Evolutionary conservation across 2,797 vertebrate species (phyloP).

Genomic region (Liparis tanakae): DNA sequence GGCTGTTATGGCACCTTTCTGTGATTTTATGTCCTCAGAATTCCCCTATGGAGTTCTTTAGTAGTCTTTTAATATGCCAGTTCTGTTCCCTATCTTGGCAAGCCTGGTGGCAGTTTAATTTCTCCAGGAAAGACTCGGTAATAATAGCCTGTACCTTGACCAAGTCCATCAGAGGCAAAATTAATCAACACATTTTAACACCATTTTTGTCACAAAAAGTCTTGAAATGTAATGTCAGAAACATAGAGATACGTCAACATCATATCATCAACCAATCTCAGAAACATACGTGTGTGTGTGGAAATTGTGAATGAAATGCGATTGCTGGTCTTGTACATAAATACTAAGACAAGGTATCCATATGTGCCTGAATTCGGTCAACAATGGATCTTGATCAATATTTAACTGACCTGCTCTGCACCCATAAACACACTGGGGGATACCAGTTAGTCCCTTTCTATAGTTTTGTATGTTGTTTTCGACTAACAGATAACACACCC

Average conservation of each 20-base stretch:
- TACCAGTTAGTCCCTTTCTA: no score
- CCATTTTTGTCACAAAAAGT: conserved; percentile 10
- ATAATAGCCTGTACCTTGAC: conserved; percentile 29
- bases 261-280: not conserved
- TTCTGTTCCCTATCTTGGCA: conserved; percentile 61
- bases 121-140: conserved; percentile 57
- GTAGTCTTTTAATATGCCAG: conserved; percentile 77
- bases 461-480: no score
- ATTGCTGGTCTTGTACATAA: not conserved
- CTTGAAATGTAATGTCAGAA: conserved; percentile 28
- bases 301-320: conserved; percentile 2
- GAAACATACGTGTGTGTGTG: not conserved
- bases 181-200: conserved; percentile 22
- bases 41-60: conserved; percentile 74
- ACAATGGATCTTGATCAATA: conserved; percentile 1
- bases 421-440: no score
- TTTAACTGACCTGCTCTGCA: not conserved
- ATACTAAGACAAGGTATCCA: not conserved
- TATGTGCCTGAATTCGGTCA: conserved; percentile 4
- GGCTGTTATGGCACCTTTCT: conserved; percentile 63
- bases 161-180: conserved; percentile 32
- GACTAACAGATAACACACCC: no score
- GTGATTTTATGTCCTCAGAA: conserved; percentile 65
- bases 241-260: not conserved
- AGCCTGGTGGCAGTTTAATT: conserved; percentile 71